These are phyloP conservation scores for Drosophila rufa DNA, from an alignment of 1,140 invertebrate species.

Conservation along the genomic window DNA sequence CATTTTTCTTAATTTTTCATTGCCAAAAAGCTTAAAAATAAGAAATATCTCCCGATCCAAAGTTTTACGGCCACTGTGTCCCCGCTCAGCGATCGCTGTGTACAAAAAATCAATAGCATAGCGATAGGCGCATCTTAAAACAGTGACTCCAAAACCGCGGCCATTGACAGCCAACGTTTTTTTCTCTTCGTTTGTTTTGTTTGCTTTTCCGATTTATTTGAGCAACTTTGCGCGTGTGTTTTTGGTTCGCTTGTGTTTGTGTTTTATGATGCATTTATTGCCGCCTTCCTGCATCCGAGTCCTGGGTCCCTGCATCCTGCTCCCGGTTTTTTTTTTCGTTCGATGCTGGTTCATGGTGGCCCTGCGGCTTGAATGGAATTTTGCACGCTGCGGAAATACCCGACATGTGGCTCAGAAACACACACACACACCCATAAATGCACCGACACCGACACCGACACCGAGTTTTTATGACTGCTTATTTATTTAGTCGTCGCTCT, in stretches of 20 bases:
- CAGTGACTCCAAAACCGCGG: conserved; percentile 27
- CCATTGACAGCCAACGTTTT: not conserved
- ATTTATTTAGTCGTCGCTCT: conserved; percentile 78
- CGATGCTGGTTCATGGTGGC: conserved; percentile 16
- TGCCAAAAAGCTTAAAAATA: too few relatives aligned
- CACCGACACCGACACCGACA: conserved; percentile 38
- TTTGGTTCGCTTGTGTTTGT: conserved; percentile 32
- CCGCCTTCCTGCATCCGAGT: conserved; percentile 16
- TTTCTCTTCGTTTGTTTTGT: not conserved
- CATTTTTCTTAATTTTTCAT: too few relatives aligned
- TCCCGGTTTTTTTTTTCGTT: not conserved
- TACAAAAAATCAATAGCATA: conserved; percentile 43
- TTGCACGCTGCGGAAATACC: conserved; percentile 51
- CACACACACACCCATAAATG: conserved; percentile 22
- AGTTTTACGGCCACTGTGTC: conserved; percentile 46
- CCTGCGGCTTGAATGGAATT: conserved; percentile 61
- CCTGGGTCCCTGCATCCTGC: not conserved
- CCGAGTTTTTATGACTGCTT: conserved; percentile 75
- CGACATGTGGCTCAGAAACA: conserved; percentile 55
- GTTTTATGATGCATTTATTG: conserved; percentile 56
- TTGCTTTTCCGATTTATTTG: conserved; percentile 20
- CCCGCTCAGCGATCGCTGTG: not conserved
- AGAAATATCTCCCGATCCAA: not conserved
- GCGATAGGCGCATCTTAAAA: conserved; percentile 30
- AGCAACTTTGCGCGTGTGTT: conserved; percentile 7